Percentiles rank a stretch among this genome's conserved stretches.
Evolutionary conservation across 2,797 vertebrate species (phyloP).

Genomic region (Tolypeutes matacus): DNA sequence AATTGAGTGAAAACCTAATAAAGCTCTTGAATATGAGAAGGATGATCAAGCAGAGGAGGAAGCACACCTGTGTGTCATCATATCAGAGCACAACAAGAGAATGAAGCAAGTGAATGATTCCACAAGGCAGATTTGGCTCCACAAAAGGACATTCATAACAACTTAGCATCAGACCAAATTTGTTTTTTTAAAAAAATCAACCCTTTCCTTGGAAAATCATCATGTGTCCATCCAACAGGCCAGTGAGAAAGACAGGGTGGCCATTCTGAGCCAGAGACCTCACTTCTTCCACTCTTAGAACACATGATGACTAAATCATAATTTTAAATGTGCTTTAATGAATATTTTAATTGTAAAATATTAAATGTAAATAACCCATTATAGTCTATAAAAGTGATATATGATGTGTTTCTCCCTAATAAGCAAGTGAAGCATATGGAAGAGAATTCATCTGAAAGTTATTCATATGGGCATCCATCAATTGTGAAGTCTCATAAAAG

Average conservation of each 20-base stretch:
- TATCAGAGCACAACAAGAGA: background rate
- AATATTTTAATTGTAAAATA: background rate
- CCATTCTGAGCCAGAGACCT: background rate
- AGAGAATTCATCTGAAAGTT: background rate
- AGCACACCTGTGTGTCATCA: background rate
- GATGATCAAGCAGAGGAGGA: background rate
- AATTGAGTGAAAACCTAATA: background rate
- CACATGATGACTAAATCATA: background rate
- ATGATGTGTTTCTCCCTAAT: background rate
- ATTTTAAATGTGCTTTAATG: slow-evolving; percentile 16
- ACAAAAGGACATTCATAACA: background rate
- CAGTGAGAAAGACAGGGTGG: background rate
- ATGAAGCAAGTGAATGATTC: background rate
- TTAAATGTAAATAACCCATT: background rate
- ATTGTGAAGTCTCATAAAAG: slow-evolving; percentile 55
- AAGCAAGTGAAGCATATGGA: background rate
- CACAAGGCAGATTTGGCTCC: background rate
- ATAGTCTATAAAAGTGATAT: background rate
- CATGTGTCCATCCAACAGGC: background rate
- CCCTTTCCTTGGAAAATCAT: background rate
- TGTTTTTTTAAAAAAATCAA: background rate
- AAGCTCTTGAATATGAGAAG: background rate
- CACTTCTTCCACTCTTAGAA: background rate
- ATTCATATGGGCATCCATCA: slow-evolving; percentile 27
- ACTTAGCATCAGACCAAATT: background rate